A percentile compares a stretch with the other conserved stretches of the same genome.
Conservation (phyloP, 2,797 vertebrate genomes). For the Sebastes itinus region DNA sequence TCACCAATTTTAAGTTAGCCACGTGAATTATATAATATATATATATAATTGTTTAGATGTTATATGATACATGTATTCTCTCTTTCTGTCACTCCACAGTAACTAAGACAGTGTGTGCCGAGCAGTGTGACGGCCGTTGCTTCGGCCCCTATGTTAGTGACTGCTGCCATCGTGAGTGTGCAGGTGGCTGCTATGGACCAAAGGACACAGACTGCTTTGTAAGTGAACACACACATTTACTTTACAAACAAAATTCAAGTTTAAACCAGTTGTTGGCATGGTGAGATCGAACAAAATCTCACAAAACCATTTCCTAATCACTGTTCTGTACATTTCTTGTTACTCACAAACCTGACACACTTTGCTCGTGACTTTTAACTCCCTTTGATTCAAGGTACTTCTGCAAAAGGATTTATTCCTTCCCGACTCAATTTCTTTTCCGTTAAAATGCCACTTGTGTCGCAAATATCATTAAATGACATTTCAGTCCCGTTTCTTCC, state of each 20-base stretch:
- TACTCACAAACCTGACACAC: conserved; percentile 1
- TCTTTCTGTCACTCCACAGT: conserved; percentile 77
- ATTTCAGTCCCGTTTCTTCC: conserved; percentile 41
- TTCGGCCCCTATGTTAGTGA: conserved; percentile 96
- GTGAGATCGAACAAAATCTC: neutral
- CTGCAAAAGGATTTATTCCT: neutral
- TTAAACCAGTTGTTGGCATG: neutral
- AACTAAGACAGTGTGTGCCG: conserved; percentile 95
- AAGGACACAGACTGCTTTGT: conserved; percentile 99
- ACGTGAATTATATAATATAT: neutral
- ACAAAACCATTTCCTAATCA: neutral
- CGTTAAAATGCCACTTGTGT: conserved; percentile 42
- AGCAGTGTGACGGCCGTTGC: conserved; percentile 96
- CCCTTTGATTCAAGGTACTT: neutral
- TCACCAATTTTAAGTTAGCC: neutral
- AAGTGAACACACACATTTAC: conserved; percentile 67
- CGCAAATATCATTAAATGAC: conserved; percentile 39
- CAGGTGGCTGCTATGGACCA: conserved; percentile 95
- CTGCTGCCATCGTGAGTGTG: conserved; percentile 98
- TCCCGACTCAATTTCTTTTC: neutral
- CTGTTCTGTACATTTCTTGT: neutral
- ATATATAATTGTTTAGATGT: neutral
- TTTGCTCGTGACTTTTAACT: neutral
- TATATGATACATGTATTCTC: neutral
- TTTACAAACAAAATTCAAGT: neutral